Evolutionary conservation across 2,797 vertebrate genomes (phyloP).

Genomic region (Microchirus variegatus): DNA sequence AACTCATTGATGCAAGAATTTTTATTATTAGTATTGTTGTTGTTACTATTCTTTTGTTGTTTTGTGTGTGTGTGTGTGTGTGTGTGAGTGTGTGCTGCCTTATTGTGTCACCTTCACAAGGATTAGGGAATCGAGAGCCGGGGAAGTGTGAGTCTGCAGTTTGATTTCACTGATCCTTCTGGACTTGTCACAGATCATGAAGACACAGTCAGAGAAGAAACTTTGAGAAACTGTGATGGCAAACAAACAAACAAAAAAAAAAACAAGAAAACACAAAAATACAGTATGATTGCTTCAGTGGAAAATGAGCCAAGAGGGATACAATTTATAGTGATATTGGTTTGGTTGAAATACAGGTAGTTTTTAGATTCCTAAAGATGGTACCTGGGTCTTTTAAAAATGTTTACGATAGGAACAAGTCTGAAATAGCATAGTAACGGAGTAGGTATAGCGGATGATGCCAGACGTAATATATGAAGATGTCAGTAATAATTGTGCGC

Average conservation of each 20-base stretch:
- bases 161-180: conserved; percentile 26
- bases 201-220: conserved; percentile 16
- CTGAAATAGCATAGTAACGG: background rate
- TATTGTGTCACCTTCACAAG: conserved; percentile 19
- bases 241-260: background rate
- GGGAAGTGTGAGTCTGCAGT: conserved; percentile 15
- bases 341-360: background rate
- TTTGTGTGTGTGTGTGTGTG: conserved; percentile 6
- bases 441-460: background rate
- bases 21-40: background rate
- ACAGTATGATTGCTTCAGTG: too few species aligned
- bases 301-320: background rate
- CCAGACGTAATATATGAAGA: conserved; percentile 5
- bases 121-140: conserved; percentile 28
- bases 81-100: conserved; percentile 1
- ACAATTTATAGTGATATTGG: conserved; percentile 1
- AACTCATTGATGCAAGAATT: conserved; percentile 44
- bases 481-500: conserved; percentile 1
- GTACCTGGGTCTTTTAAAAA: background rate
- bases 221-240: background rate
- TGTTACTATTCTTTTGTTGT: conserved; percentile 19
- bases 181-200: conserved; percentile 14
- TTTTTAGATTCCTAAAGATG: background rate
- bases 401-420: background rate
- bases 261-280: background rate